phyloP scores from a whole-genome alignment of 2,797 vertebrate species.

The Podarcis lilfordi region DNA sequence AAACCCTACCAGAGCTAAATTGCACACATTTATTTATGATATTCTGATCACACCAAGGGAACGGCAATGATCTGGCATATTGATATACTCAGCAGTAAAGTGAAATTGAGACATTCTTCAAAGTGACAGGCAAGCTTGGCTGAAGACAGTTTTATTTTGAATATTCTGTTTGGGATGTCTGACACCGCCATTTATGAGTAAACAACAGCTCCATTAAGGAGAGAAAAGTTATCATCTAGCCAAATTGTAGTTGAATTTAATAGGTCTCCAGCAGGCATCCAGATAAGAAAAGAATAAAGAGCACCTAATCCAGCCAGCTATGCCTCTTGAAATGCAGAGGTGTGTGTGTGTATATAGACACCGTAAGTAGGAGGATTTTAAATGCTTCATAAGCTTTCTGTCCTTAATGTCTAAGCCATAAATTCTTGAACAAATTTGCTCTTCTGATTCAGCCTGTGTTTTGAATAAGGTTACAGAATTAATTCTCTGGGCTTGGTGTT shows the following conservation, averaged over 20 bases:
- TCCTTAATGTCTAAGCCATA: background rate
- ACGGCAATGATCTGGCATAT: conserved; percentile 39
- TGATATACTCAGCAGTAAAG: conserved; percentile 47
- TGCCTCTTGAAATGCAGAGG: conserved; percentile 13
- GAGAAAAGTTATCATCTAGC: conserved; percentile 23
- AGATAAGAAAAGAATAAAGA: conserved; percentile 7
- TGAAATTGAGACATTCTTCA: conserved; percentile 55
- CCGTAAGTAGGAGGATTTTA: conserved; percentile 3
- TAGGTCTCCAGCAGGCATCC: background rate
- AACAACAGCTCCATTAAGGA: conserved; percentile 20
- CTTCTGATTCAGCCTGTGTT: conserved; percentile 19
- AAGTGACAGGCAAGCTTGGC: conserved; percentile 41
- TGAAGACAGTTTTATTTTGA: conserved; percentile 43
- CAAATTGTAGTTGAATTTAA: conserved; percentile 42
- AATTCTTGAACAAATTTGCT: conserved; percentile 19
- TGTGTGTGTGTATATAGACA: background rate
- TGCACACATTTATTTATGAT: conserved; percentile 32
- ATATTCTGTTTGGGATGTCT: conserved; percentile 43
- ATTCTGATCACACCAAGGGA: conserved; percentile 18
- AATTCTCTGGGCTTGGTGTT: conserved; percentile 10
- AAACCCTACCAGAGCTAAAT: conserved; percentile 40
- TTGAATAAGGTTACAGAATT: conserved; percentile 25
- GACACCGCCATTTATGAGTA: conserved; percentile 39
- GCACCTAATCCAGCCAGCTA: background rate
- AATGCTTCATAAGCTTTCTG: background rate